These are phyloP conservation scores for Monoplex corrugatus DNA, from an alignment of 2,888 invertebrate species.

Conservation along the genomic window DNA sequence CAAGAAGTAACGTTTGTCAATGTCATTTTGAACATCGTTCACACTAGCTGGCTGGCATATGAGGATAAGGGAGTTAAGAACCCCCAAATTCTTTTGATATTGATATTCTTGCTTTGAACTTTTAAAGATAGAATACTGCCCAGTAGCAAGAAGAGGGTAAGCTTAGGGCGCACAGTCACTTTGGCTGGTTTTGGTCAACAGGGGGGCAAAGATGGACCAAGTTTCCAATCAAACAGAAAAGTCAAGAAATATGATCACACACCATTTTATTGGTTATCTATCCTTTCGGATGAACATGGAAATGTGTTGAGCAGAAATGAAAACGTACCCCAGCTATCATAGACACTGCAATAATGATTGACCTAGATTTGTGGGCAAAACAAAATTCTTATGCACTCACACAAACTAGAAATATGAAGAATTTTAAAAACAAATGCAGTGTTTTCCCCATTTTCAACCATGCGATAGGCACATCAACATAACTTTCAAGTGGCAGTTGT, in stretches of 20 bases:
- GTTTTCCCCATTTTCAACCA: neutral
- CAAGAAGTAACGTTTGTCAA: too few species aligned
- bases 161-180: neutral
- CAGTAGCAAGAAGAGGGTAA: neutral
- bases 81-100: too few species aligned
- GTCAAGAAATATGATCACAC: neutral
- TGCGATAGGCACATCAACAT: neutral
- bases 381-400: neutral
- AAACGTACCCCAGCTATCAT: neutral
- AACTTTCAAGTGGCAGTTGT: neutral
- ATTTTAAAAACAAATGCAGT: neutral
- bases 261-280: neutral
- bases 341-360: neutral
- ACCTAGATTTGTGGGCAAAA: neutral
- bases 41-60: too few species aligned
- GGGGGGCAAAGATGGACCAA: neutral
- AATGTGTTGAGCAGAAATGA: constrained; percentile 37
- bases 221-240: neutral
- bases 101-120: too few species aligned
- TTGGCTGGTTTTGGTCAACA: neutral
- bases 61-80: too few species aligned
- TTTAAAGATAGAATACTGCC: too few species aligned
- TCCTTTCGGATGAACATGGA: constrained; percentile 32
- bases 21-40: too few species aligned
- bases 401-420: neutral